Percentiles rank a stretch among this genome's conserved stretches.
Conservation (phyloP, 2,113 vertebrate genomes). For the Onychostoma macrolepis region DNA sequence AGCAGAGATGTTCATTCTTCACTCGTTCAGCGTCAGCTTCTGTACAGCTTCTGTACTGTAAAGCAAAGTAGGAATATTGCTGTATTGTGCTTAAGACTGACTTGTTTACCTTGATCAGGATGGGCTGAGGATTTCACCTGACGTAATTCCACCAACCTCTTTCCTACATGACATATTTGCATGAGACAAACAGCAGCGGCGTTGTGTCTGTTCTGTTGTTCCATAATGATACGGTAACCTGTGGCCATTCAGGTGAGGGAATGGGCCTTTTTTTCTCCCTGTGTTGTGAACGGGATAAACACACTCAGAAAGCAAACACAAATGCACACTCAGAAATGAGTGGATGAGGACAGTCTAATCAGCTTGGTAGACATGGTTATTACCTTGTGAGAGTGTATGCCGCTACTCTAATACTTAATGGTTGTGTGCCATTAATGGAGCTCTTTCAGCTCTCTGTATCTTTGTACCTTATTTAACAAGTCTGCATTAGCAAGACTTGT, state of each 20-base stretch:
- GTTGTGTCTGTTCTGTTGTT: conserved; percentile 19
- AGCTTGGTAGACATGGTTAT: too few relatives aligned
- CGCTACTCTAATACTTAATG: too few relatives aligned
- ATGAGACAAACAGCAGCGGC: conserved; percentile 22
- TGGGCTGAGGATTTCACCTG: neutral
- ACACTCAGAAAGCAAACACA: neutral
- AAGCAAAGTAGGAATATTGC: neutral
- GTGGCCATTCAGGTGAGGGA: neutral
- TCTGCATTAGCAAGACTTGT: too few relatives aligned
- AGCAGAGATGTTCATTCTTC: neutral
- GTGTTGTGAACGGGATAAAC: neutral
- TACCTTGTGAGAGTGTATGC: too few relatives aligned
- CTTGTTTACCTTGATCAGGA: neutral
- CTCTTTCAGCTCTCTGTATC: too few relatives aligned
- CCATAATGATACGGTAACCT: conserved; percentile 34
- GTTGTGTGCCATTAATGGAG: too few relatives aligned
- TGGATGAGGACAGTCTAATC: too few relatives aligned
- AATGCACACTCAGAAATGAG: neutral
- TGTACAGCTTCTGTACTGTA: neutral
- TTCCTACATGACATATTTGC: conserved; percentile 52
- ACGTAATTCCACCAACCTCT: conserved; percentile 38
- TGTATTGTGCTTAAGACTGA: neutral
- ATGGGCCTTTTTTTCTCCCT: neutral
- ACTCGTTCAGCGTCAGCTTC: neutral
- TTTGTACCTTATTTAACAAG: too few relatives aligned